Conservation (phyloP, 2,888 invertebrate genomes). For the Caenorhabditis sinica region DNA sequence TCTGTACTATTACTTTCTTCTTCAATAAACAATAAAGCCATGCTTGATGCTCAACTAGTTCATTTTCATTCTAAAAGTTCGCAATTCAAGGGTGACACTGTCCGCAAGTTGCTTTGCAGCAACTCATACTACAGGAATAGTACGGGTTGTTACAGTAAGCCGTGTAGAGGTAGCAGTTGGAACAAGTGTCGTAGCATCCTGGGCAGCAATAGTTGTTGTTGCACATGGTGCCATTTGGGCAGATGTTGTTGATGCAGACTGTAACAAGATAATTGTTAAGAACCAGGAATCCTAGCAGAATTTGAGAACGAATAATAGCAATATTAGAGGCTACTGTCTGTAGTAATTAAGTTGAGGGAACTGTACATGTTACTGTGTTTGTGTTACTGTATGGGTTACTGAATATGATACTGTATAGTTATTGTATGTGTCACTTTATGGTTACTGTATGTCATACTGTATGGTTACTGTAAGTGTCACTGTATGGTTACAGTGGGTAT, state of each 20-base stretch:
- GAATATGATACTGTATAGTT: too few relatives aligned
- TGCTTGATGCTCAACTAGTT: conserved; percentile 20
- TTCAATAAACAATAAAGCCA: background rate
- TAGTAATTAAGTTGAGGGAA: too few relatives aligned
- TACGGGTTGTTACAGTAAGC: conserved; percentile 62
- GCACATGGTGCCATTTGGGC: conserved; percentile 66
- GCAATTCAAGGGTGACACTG: conserved; percentile 51
- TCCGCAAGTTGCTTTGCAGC: conserved; percentile 60
- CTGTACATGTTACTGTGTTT: too few relatives aligned
- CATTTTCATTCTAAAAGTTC: background rate
- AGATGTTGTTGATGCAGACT: conserved; percentile 56
- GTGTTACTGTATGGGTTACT: too few relatives aligned
- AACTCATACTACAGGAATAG: conserved; percentile 61
- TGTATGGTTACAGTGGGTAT: too few relatives aligned
- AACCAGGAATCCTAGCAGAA: too few relatives aligned
- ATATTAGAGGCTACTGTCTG: too few relatives aligned
- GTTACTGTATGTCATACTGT: too few relatives aligned
- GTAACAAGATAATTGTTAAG: background rate
- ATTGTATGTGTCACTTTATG: too few relatives aligned
- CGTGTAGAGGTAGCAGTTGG: conserved; percentile 49
- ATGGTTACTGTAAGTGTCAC: too few relatives aligned
- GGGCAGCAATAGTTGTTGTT: conserved; percentile 64
- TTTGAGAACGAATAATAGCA: too few relatives aligned
- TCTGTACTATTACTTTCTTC: background rate
- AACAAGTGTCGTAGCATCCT: conserved; percentile 61